A percentile compares a stretch with the other conserved stretches of the same genome.
phyloP scores from a whole-genome alignment of 1,140 invertebrate species.

The Lepidostoma basale region DNA sequence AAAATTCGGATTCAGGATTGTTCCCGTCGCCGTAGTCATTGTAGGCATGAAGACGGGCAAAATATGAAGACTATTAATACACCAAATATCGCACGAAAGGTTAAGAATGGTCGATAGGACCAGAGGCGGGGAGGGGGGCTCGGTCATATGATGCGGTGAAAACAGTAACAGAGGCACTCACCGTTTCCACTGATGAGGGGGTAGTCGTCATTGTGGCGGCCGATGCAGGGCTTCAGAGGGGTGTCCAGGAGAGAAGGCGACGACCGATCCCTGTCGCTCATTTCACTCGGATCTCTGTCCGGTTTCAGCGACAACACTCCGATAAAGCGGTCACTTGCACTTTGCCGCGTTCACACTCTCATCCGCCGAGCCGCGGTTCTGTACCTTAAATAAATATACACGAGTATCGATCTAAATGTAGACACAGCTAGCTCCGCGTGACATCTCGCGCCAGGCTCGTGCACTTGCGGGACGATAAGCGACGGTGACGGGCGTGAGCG shows the following conservation, averaged over 20 bases:
- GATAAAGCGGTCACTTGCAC: constrained; percentile 55
- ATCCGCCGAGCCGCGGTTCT: constrained; percentile 32
- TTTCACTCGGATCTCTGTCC: constrained; percentile 53
- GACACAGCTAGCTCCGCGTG: constrained; percentile 33
- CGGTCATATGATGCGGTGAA: constrained; percentile 33
- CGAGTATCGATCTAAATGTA: constrained; percentile 43
- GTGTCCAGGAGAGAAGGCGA: constrained; percentile 79
- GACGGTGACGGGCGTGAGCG: constrained; percentile 77
- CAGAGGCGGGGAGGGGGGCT: background rate
- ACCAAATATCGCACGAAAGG: constrained; percentile 10
- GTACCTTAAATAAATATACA: constrained; percentile 40
- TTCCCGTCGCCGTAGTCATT: too few species aligned
- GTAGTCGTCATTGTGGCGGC: constrained; percentile 76
- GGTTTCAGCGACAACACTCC: constrained; percentile 51
- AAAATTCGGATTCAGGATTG: background rate
- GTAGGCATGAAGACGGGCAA: background rate
- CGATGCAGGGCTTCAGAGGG: constrained; percentile 77
- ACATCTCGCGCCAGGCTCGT: constrained; percentile 33
- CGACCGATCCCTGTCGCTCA: constrained; percentile 80
- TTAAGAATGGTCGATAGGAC: constrained; percentile 6
- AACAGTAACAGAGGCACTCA: constrained; percentile 57
- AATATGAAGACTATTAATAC: constrained; percentile 10
- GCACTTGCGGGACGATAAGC: constrained; percentile 63
- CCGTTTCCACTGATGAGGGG: constrained; percentile 75
- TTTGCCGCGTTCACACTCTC: constrained; percentile 53